Conservation (phyloP, 2,113 vertebrate genomes). For the Psittacula cyanocephala region DNA sequence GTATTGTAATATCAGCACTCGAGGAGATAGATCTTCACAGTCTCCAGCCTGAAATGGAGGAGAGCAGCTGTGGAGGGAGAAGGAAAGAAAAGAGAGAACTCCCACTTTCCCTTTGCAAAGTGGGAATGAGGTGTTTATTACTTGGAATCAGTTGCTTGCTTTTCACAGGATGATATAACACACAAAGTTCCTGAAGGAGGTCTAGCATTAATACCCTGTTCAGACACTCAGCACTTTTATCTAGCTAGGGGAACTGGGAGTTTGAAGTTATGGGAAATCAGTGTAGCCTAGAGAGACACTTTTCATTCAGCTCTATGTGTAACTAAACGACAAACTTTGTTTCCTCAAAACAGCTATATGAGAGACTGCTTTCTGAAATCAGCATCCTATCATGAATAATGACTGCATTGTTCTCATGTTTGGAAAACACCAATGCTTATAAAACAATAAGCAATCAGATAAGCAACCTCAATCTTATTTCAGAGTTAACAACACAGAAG, state of each 20-base stretch:
- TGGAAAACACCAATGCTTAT: background rate
- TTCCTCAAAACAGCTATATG: background rate
- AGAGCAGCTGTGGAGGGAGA: constrained; percentile 1
- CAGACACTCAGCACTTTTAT: background rate
- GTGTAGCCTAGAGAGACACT: background rate
- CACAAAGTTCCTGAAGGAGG: background rate
- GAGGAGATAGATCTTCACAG: background rate
- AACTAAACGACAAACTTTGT: background rate
- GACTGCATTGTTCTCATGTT: background rate
- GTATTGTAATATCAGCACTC: background rate
- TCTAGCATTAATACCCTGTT: background rate
- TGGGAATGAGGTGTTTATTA: constrained; percentile 4
- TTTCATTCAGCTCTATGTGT: background rate
- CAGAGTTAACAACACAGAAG: background rate
- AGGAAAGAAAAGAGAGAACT: constrained; percentile 16
- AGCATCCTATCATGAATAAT: background rate
- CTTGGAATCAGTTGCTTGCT: background rate
- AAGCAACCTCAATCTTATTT: background rate
- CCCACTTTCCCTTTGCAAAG: background rate
- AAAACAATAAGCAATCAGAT: background rate
- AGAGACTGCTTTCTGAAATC: background rate
- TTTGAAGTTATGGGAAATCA: background rate
- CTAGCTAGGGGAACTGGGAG: background rate
- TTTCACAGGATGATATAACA: background rate
- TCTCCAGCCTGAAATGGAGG: background rate